Conservation (phyloP, 2,113 vertebrate species). For the Peromyscus maniculatus region DNA sequence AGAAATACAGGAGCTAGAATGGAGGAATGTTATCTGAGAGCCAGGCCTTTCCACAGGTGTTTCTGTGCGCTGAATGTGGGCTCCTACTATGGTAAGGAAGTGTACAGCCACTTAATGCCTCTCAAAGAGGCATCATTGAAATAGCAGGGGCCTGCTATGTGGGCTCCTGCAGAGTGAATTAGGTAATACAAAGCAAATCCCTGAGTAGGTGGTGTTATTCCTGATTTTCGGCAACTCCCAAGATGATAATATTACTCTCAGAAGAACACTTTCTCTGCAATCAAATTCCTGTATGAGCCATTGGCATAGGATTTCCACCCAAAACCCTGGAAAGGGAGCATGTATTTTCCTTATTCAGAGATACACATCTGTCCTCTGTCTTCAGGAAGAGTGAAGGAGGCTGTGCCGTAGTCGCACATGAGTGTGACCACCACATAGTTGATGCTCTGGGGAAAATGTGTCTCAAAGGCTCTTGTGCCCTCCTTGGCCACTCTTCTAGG, state of each 20-base stretch:
- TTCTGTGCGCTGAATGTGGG: neutral
- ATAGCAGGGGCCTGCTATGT: neutral
- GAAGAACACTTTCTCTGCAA: neutral
- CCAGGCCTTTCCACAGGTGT: neutral
- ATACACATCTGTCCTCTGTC: neutral
- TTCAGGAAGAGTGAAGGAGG: neutral
- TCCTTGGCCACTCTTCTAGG: neutral
- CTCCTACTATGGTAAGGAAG: neutral
- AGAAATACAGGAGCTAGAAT: neutral
- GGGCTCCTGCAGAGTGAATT: neutral
- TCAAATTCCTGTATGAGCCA: neutral
- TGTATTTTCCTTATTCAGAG: neutral
- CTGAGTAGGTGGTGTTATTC: neutral
- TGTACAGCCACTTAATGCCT: neutral
- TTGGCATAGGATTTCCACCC: neutral
- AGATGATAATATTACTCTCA: neutral
- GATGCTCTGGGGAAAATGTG: neutral
- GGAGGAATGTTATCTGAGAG: rapidly evolving
- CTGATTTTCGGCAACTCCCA: neutral
- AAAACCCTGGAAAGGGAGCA: neutral
- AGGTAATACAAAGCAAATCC: neutral
- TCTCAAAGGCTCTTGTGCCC: neutral
- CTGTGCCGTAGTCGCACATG: neutral
- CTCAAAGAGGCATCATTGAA: neutral
- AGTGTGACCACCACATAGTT: neutral